A percentile compares a stretch with the other conserved stretches of the same genome.
Evolutionary conservation across 1,140 invertebrate species (phyloP).

Genomic region (Goniozus legneri): DNA sequence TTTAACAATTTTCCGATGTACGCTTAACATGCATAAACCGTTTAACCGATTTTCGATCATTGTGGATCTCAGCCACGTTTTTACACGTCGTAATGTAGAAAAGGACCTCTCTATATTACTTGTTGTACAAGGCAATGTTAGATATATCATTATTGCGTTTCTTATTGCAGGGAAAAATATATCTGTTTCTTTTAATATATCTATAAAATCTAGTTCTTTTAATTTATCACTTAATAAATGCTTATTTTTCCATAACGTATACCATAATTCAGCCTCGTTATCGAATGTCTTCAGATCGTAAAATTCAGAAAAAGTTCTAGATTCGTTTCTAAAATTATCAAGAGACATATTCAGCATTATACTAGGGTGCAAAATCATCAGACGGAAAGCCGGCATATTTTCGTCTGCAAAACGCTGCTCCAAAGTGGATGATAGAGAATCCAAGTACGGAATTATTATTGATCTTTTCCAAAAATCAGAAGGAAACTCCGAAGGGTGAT

Average conservation of each 20-base stretch:
- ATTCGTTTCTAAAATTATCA: slow-evolving; percentile 1
- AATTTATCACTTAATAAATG: slow-evolving; percentile 10
- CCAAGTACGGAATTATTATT: slow-evolving; percentile 18
- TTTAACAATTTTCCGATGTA: neutral
- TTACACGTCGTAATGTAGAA: slow-evolving; percentile 10
- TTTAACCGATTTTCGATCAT: slow-evolving; percentile 14
- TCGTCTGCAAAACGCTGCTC: slow-evolving; percentile 13
- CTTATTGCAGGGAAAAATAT: neutral
- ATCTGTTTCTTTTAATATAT: slow-evolving; percentile 7
- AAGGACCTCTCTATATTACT: slow-evolving; percentile 4
- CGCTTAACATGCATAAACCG: neutral
- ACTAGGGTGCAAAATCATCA: slow-evolving; percentile 6
- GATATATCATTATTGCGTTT: neutral
- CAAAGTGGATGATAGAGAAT: slow-evolving; percentile 18
- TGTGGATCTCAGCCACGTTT: slow-evolving; percentile 15
- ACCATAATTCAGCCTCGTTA: slow-evolving; percentile 11
- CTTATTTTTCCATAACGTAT: slow-evolving; percentile 11
- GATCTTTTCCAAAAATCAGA: slow-evolving; percentile 18
- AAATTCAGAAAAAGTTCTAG: slow-evolving; percentile 7
- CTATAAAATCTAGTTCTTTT: slow-evolving; percentile 12
- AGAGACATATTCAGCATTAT: slow-evolving; percentile 7
- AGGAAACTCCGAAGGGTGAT: slow-evolving; percentile 13
- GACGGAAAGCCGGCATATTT: slow-evolving; percentile 8
- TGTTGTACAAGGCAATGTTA: slow-evolving; percentile 1
- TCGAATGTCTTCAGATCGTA: slow-evolving; percentile 5